Percentiles rank a stretch among this genome's conserved stretches.
These are phyloP conservation scores for Synanceia verrucosa DNA, from an alignment of 2,797 vertebrate species.

Conservation along the genomic window DNA sequence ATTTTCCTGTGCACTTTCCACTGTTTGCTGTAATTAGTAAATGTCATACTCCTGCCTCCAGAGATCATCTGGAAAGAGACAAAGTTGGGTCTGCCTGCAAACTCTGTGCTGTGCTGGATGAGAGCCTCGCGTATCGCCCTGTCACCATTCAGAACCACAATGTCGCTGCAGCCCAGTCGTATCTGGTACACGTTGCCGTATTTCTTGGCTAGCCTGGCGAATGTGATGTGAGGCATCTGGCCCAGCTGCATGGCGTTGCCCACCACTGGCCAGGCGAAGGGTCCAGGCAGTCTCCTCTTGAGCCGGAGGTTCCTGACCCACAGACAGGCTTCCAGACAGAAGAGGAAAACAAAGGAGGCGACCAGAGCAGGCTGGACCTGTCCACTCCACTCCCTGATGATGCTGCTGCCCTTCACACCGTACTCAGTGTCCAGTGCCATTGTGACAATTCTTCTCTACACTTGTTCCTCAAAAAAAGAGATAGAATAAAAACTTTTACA, in stretches of 20 bases:
- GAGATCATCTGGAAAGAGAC: conserved; percentile 86
- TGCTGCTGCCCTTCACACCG: conserved; percentile 76
- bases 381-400: conserved; percentile 79
- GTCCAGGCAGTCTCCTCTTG: conserved; percentile 83
- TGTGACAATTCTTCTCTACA: conserved; percentile 18
- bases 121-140: conserved; percentile 84
- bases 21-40: conserved; percentile 81
- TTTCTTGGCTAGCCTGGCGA: conserved; percentile 80
- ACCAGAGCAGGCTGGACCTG: conserved; percentile 84
- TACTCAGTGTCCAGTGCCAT: conserved; percentile 78
- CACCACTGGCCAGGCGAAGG: conserved; percentile 88
- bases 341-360: conserved; percentile 80
- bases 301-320: conserved; percentile 75
- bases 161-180: conserved; percentile 80
- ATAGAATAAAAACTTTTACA: conserved; percentile 18
- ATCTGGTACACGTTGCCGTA: conserved; percentile 90
- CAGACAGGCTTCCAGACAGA: conserved; percentile 81
- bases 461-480: conserved; percentile 21
- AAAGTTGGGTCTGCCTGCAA: conserved; percentile 90
- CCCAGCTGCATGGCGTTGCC: conserved; percentile 90
- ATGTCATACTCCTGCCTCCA: conserved; percentile 86
- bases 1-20: conserved; percentile 86
- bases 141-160: conserved; percentile 87
- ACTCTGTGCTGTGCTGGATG: conserved; percentile 80
- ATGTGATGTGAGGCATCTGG: conserved; percentile 87